A percentile compares a stretch with the other conserved stretches of the same genome.
phyloP scores from a whole-genome alignment of 2,888 invertebrate species.

The Oligia strigilis region DNA sequence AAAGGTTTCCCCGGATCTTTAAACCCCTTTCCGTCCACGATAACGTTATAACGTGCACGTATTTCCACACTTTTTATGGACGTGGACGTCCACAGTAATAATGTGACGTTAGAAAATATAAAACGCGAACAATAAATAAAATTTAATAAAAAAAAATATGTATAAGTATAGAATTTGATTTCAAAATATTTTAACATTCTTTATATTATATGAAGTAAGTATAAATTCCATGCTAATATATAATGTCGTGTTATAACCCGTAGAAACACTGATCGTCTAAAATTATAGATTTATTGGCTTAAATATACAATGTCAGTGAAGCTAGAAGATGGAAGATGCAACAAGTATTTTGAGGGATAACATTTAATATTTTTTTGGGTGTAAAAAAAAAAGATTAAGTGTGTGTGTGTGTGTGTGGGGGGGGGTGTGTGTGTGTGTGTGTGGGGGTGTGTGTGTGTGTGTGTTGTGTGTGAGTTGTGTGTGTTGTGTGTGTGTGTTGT shows the following conservation, averaged over 20 bases:
- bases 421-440: too few relatives aligned
- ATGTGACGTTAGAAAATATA: neutral
- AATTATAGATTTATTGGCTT: slow-evolving; percentile 26
- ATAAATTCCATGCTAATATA: slow-evolving; percentile 40
- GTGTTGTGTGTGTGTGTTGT: too few relatives aligned
- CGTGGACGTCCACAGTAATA: neutral
- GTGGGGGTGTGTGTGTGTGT: too few relatives aligned
- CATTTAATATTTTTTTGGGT: too few relatives aligned
- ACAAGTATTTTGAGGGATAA: neutral
- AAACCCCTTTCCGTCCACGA: too few relatives aligned
- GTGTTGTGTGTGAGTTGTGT: too few relatives aligned
- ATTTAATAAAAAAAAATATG: slow-evolving; percentile 11
- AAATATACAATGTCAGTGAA: slow-evolving; percentile 22
- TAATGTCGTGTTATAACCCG: slow-evolving; percentile 40
- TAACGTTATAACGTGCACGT: neutral
- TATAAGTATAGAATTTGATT: neutral
- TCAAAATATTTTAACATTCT: slow-evolving; percentile 16
- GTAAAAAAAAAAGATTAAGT: too few relatives aligned
- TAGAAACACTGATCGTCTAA: slow-evolving; percentile 22
- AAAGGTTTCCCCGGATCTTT: too few relatives aligned
- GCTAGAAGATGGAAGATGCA: neutral
- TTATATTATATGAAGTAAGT: slow-evolving; percentile 10
- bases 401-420: too few relatives aligned
- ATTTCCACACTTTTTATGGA: neutral
- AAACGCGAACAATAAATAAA: slow-evolving; percentile 16